Conservation (phyloP, 2,113 vertebrate species). For the Neotoma lepida region DNA sequence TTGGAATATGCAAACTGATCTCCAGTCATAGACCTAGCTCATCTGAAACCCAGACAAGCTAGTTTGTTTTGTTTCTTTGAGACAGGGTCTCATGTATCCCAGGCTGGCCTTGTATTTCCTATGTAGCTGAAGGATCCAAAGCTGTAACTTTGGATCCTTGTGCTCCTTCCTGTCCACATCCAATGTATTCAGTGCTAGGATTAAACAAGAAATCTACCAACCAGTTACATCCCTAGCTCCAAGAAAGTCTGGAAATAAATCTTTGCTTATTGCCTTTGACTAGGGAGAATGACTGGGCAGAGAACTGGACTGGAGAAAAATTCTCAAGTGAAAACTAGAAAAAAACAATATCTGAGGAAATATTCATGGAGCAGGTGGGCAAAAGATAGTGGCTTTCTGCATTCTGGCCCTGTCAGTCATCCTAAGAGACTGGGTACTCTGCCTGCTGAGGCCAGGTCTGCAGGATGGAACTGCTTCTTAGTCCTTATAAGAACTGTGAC, state of each 20-base stretch:
- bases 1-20: constrained; percentile 51
- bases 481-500: neutral
- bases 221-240: neutral
- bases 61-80: neutral
- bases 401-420: constrained; percentile 2
- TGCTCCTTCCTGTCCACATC: neutral
- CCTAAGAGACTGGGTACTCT: neutral
- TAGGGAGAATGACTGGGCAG: constrained; percentile 50
- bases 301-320: neutral
- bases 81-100: neutral
- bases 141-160: neutral
- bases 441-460: neutral
- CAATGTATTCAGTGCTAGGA: neutral
- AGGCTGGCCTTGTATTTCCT: neutral
- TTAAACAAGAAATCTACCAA: neutral
- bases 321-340: neutral
- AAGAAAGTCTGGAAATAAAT: constrained; percentile 37
- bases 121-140: neutral
- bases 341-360: constrained; percentile 18
- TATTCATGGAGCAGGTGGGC: neutral
- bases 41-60: constrained; percentile 38
- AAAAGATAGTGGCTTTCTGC: neutral
- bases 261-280: constrained; percentile 8
- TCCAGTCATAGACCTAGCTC: neutral
- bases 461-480: neutral